Base-by-base conservation (phyloP, 2,113 vertebrate species). In the Chlorodrepanis virens region DNA sequence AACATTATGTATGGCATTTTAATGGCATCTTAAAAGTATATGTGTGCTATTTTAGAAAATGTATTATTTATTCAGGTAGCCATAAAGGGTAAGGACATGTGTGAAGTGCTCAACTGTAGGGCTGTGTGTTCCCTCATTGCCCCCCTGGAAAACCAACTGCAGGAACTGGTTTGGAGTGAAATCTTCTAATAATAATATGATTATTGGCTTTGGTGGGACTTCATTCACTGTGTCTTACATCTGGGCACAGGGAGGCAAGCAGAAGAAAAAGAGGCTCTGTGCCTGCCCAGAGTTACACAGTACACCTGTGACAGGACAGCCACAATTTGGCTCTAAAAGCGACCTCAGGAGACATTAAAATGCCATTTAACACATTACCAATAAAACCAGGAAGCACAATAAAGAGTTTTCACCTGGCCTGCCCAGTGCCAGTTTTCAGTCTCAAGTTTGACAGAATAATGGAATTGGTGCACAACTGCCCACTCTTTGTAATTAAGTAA, bases 401-500 rank as follows among this genome's bases (percentile, higher is more conserved):
- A 87, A 83, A 79, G 78, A 57, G n/a, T 72, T 92, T 96, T 93
- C 45, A 85, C 92, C 65, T 92, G 74, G 44, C 29, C n/a, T 40
- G 40, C 28, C 65, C 45, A 52, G 24, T 94, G 80, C 83, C n/a
- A 71, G 44, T 77, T 86, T 88, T 83, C 63, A 83, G 76, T 54
- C 40, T 86, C 69, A 60, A 29, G n/a, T 79, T 12, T 8, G 54
- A 87, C 59, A 91, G 59, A 80, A 81, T 93, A 42, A 80, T 91
- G 76, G 72, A 95, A 82, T 29, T 84, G 49, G 49, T 94, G 44
- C 40, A 56, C 35, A 54, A 77, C 60, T 89, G 54, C 87, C 52
- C 22, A 23, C 11, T 89, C 72, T 77, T 87, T 92, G 69, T 85
- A 93, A 94, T 94, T 86, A 96, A 77, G 19, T 77, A 54, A 93